Percentiles rank a stretch among this genome's conserved stretches.
phyloP scores from a whole-genome alignment of 2,797 vertebrate species.

The Neoniphon sammara region DNA sequence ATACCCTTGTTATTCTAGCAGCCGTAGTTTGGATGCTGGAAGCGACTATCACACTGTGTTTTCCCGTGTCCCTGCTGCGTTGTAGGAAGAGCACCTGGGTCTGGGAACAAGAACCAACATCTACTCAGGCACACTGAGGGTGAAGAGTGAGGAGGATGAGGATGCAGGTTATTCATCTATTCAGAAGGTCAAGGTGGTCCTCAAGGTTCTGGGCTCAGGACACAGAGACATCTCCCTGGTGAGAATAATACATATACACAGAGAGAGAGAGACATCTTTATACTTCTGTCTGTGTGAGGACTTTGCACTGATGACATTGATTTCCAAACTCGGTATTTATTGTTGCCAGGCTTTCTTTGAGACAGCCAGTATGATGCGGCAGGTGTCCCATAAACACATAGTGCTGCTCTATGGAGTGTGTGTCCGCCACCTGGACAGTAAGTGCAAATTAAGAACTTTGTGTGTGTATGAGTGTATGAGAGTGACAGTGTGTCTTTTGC shows the following conservation, averaged over 20 bases:
- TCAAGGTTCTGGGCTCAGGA: slow-evolving; percentile 95
- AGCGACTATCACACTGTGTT: neutral
- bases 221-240: slow-evolving; percentile 97
- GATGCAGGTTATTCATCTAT: slow-evolving; percentile 81
- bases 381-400: slow-evolving; percentile 97
- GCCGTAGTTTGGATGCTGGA: neutral
- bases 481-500: neutral
- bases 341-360: slow-evolving; percentile 93
- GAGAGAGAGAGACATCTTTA: neutral
- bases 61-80: slow-evolving; percentile 1
- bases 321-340: neutral
- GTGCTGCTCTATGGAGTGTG: slow-evolving; percentile 95
- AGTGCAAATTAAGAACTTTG: slow-evolving; percentile 73
- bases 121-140: slow-evolving; percentile 89
- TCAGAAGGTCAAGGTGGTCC: slow-evolving; percentile 93
- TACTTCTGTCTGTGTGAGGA: neutral
- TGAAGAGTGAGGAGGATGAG: slow-evolving; percentile 88
- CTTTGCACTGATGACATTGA: neutral
- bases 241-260: slow-evolving; percentile 65
- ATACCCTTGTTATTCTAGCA: no score
- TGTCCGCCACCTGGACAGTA: slow-evolving; percentile 94
- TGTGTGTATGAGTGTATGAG: neutral
- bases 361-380: slow-evolving; percentile 97
- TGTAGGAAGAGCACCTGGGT: slow-evolving; percentile 93
- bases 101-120: slow-evolving; percentile 94